These are phyloP conservation scores for Peromyscus leucopus DNA, from an alignment of 2,113 vertebrate genomes.

Conservation along the genomic window DNA sequence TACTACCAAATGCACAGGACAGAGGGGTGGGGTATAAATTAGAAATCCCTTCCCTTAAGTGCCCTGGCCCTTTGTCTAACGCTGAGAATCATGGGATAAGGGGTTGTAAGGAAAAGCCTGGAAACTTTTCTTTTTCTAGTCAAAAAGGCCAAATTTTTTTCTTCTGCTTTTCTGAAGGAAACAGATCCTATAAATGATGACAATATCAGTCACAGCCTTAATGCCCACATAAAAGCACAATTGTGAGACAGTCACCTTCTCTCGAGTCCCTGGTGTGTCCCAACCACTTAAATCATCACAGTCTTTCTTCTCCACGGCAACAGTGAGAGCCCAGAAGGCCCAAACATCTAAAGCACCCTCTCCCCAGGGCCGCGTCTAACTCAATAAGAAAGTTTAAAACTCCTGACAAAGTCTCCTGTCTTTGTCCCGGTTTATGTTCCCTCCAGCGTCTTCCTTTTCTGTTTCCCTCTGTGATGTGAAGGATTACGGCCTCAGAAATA, in stretches of 20 bases:
- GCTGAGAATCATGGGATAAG: constrained; percentile 27
- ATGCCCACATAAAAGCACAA: constrained; percentile 65
- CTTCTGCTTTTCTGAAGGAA: constrained; percentile 62
- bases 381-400: constrained; percentile 77
- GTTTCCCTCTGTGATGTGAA: constrained; percentile 70
- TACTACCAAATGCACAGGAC: neutral
- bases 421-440: constrained; percentile 66
- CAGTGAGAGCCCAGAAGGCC: constrained; percentile 52
- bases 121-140: constrained; percentile 59
- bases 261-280: constrained; percentile 36
- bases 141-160: constrained; percentile 5
- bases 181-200: constrained; percentile 65
- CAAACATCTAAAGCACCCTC: constrained; percentile 63
- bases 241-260: constrained; percentile 54
- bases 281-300: constrained; percentile 45
- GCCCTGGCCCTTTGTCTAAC: neutral
- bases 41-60: neutral
- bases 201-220: constrained; percentile 65
- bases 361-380: constrained; percentile 74
- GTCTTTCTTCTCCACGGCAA: constrained; percentile 67
- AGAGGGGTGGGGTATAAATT: neutral
- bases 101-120: constrained; percentile 3
- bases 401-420: constrained; percentile 72
- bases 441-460: constrained; percentile 71
- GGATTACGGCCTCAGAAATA: constrained; percentile 59